Percentiles rank a stretch among this genome's conserved stretches.
Conservation (phyloP, 2,113 vertebrate species). For the Notothenia coriiceps region DNA sequence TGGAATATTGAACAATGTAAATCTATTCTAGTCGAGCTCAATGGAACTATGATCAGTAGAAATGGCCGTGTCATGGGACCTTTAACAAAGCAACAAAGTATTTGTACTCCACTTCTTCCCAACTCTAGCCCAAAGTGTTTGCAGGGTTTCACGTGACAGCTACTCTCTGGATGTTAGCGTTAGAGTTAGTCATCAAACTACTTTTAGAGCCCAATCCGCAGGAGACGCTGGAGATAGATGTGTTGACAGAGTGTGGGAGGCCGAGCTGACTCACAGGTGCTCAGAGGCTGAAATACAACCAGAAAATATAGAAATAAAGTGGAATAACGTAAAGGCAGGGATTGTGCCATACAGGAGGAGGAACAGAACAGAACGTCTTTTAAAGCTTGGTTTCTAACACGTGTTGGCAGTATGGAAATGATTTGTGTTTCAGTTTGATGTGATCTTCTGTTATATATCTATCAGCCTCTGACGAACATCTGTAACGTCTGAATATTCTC, state of each 20-base stretch:
- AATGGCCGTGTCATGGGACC: too few species aligned
- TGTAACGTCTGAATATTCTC: background rate
- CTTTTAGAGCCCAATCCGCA: constrained; percentile 18
- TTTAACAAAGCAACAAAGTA: too few species aligned
- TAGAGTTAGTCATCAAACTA: constrained; percentile 37
- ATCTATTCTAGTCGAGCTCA: too few species aligned
- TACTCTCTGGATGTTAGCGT: background rate
- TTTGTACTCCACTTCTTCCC: too few species aligned
- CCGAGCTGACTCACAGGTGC: constrained; percentile 53
- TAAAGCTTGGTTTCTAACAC: too few species aligned
- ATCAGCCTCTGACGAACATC: background rate
- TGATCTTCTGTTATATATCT: too few species aligned
- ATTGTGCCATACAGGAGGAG: background rate
- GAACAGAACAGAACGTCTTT: background rate
- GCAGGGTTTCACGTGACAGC: background rate
- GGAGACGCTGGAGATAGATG: background rate
- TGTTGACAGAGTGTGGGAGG: constrained; percentile 46
- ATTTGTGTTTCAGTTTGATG: too few species aligned
- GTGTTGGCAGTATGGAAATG: too few species aligned
- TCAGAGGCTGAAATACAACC: constrained; percentile 29
- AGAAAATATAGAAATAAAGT: background rate
- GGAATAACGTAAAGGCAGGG: constrained; percentile 1
- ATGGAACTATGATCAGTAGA: too few species aligned
- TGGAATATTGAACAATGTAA: too few species aligned
- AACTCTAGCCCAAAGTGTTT: background rate